Conservation (phyloP, 2,888 invertebrate genomes). For the Busseola fusca region DNA sequence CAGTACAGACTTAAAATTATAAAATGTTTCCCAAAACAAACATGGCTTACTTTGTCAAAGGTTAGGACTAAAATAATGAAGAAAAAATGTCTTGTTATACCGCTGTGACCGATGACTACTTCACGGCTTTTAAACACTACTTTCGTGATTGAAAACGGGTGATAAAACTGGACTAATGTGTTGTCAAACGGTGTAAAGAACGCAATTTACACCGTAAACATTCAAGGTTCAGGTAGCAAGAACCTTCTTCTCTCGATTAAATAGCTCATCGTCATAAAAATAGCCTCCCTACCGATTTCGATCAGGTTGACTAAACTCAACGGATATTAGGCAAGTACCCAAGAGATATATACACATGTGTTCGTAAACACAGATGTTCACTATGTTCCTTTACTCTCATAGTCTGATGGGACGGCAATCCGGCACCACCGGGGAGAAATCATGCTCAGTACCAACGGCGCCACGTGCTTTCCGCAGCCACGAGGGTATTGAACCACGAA, state of each 20-base stretch:
- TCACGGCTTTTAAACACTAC: slow-evolving; percentile 50
- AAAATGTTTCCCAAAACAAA: slow-evolving; percentile 19
- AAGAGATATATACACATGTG: neutral
- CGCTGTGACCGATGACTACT: slow-evolving; percentile 54
- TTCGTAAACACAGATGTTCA: neutral
- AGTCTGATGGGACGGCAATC: neutral
- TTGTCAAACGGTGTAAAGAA: slow-evolving; percentile 27
- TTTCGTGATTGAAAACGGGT: slow-evolving; percentile 52
- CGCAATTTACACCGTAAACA: slow-evolving; percentile 13
- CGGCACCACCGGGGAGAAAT: neutral
- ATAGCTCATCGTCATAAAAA: neutral
- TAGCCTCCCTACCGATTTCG: neutral
- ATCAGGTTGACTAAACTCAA: neutral
- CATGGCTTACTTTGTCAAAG: slow-evolving; percentile 35
- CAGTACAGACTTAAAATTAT: slow-evolving; percentile 5
- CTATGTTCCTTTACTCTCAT: neutral
- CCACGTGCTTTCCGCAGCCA: neutral
- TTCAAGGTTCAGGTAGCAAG: neutral
- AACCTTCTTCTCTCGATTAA: neutral
- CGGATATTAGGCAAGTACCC: neutral
- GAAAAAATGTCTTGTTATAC: slow-evolving; percentile 22
- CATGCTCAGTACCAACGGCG: neutral
- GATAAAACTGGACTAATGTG: slow-evolving; percentile 36
- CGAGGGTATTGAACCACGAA: too few species aligned
- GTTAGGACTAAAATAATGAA: slow-evolving; percentile 50